Evolutionary conservation across 1,140 invertebrate species (phyloP).

Genomic region (Sitobion miscanthi): DNA sequence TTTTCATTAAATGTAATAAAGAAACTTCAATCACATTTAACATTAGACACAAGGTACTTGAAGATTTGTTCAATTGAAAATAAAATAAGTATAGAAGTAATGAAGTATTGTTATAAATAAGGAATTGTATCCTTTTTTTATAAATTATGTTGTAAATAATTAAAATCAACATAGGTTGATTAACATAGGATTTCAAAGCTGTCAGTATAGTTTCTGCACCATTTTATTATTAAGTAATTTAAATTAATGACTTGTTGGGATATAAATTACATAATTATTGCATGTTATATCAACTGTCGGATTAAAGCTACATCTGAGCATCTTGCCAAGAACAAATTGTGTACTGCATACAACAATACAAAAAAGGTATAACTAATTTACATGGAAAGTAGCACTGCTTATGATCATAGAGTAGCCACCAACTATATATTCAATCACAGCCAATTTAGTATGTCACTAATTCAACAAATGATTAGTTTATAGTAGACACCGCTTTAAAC

Average conservation of each 20-base stretch:
- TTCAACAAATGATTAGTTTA: conserved; percentile 5
- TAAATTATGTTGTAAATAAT: background rate
- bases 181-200: background rate
- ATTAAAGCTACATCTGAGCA: background rate
- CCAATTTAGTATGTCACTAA: conserved; percentile 37
- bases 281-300: background rate
- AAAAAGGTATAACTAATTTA: background rate
- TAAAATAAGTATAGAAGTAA: background rate
- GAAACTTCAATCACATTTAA: background rate
- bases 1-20: background rate
- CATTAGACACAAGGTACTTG: background rate
- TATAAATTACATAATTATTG: background rate
- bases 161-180: background rate
- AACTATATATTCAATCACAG: conserved; percentile 50
- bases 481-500: conserved; percentile 37
- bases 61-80: background rate
- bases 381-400: background rate
- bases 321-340: background rate
- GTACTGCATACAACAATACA: background rate
- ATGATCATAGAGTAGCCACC: conserved; percentile 1
- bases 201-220: background rate
- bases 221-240: background rate
- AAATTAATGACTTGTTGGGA: background rate
- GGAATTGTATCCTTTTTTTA: background rate
- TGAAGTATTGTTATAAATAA: background rate